phyloP scores from a whole-genome alignment of 2,113 vertebrate species.

The Rhadina sibilatrix region DNA sequence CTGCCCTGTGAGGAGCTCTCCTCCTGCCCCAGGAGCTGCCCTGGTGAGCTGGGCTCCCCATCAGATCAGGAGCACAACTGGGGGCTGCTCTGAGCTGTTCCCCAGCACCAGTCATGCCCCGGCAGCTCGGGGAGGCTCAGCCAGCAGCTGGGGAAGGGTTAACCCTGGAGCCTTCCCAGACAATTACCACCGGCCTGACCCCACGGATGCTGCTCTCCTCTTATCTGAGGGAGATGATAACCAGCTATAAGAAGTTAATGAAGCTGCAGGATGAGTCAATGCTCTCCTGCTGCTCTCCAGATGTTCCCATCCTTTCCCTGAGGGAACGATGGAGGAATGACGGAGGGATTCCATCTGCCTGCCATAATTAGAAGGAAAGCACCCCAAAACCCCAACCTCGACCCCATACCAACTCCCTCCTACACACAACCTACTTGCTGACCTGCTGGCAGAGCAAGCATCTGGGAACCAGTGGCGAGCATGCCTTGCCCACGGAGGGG shows the following conservation, averaged over 20 bases:
- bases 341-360: slow-evolving; percentile 21
- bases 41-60: neutral
- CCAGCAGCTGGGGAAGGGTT: neutral
- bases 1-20: neutral
- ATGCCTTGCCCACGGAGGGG: neutral
- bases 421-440: neutral
- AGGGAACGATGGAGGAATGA: slow-evolving; percentile 40
- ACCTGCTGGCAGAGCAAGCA: neutral
- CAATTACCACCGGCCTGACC: slow-evolving; percentile 37
- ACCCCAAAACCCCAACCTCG: neutral
- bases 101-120: neutral
- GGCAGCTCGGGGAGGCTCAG: neutral
- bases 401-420: neutral
- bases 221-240: slow-evolving; percentile 61
- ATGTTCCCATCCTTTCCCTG: slow-evolving; percentile 24
- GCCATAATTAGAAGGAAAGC: slow-evolving; percentile 1
- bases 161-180: slow-evolving; percentile 25
- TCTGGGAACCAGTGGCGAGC: accelerated
- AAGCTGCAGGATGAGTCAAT: slow-evolving; percentile 67
- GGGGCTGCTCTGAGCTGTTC: neutral
- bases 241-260: slow-evolving; percentile 70
- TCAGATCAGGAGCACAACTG: accelerated
- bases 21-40: neutral
- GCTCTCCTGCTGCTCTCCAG: slow-evolving; percentile 60
- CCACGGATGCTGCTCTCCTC: slow-evolving; percentile 5